Conservation (phyloP, 1,140 invertebrate genomes). For the Lamellibrachia luymesi region DNA sequence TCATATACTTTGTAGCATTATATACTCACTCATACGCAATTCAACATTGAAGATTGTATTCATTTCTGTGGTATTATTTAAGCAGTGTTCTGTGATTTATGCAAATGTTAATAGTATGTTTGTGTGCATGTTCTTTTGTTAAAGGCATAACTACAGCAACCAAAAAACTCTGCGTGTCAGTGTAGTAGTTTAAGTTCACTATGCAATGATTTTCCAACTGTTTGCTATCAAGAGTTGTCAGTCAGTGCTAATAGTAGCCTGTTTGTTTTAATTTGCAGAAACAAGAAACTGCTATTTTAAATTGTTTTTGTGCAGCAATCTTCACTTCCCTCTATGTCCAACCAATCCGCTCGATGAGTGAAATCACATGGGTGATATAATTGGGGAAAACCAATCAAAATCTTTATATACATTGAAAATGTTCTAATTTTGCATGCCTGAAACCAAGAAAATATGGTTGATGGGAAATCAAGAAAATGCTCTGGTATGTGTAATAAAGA, state of each 20-base stretch:
- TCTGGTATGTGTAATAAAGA: too few relatives aligned
- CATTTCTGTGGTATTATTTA: background rate
- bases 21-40: background rate
- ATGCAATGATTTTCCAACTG: background rate
- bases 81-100: background rate
- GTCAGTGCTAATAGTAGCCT: background rate
- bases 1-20: background rate
- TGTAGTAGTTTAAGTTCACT: background rate
- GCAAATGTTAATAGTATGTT: background rate
- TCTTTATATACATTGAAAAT: background rate
- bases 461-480: background rate
- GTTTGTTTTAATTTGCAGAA: background rate
- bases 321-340: background rate
- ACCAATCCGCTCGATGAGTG: background rate
- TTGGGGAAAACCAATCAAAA: background rate
- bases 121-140: background rate
- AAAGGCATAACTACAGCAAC: background rate
- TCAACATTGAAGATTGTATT: background rate
- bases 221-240: background rate
- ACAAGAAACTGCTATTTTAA: background rate
- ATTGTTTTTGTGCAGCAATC: background rate
- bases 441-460: background rate
- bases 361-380: background rate
- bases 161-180: background rate
- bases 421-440: background rate